phyloP scores from a whole-genome alignment of 92 coral and sea anemone species.

The Paragorgia papillata region DNA sequence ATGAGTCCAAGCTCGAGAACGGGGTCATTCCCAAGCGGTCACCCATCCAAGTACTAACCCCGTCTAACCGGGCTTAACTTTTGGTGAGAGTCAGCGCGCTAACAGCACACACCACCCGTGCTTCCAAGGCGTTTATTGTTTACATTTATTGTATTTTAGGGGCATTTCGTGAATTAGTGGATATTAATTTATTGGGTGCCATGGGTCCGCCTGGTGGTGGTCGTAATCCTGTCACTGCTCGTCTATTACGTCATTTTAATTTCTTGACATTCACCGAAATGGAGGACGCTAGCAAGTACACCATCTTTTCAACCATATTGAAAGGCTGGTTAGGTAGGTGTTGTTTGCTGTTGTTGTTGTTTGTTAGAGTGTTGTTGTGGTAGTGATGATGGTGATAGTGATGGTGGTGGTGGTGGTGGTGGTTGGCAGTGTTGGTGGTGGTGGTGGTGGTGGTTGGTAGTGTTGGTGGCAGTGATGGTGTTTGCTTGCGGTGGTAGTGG shows the following conservation, averaged over 20 bases:
- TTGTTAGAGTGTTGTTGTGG: background rate
- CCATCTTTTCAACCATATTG: conserved; percentile 86
- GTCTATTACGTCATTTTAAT: conserved; percentile 92
- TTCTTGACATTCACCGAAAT: conserved; percentile 95
- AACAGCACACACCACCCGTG: too few species aligned
- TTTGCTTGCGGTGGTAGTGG: background rate
- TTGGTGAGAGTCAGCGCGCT: too few species aligned
- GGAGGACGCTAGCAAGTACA: conserved; percentile 93
- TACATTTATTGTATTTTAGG: conserved; percentile 57
- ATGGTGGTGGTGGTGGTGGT: too few species aligned
- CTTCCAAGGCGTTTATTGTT: too few species aligned
- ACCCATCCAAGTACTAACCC: too few species aligned
- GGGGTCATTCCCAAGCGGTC: too few species aligned
- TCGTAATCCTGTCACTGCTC: conserved; percentile 91
- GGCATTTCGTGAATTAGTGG: conserved; percentile 96
- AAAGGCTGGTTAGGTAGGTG: conserved; percentile 91
- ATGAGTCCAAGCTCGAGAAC: too few species aligned
- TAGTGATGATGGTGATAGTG: background rate
- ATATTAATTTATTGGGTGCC: conserved; percentile 86
- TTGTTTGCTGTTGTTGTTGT: conserved; percentile 25
- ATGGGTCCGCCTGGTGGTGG: conserved; percentile 99
- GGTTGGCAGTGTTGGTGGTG: too few species aligned
- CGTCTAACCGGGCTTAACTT: too few species aligned
- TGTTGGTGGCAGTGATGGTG: background rate
- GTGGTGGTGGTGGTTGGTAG: too few species aligned